Base-by-base conservation (phyloP, 92 coral and sea anemone species). In the Palythoa grandiflora region DNA sequence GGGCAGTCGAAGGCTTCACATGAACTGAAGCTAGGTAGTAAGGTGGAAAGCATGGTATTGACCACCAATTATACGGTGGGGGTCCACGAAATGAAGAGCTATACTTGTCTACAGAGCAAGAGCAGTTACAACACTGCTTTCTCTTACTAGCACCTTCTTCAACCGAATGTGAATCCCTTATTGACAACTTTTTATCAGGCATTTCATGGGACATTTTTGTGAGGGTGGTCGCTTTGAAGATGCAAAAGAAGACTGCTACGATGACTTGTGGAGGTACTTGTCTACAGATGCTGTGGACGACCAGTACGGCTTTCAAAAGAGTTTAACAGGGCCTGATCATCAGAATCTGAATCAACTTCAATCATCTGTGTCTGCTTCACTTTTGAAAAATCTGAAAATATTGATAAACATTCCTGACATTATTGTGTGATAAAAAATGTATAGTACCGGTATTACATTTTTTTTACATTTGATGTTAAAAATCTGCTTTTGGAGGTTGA, bases 21-120 rank as follows among this genome's bases (percentile, higher is more conserved):
- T 57, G 65, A 57, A 1, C 65, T 57, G 65, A 4, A 1, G 65
- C 65, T 57, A 1, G 65, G 65, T 57, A 57, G 65, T 57, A 57
- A 57, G 65, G 65, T 57, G 65, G 65, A 57, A 57, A 57, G 65
- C 65, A 57, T 57, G 65, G 65, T 4, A 57, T 57, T 57, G 65
- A 57, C 65, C 65, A 57, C 65, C 65, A 57, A 57, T 57, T 57
- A 57, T 57, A 57, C 65, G 65, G 65, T 57, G 65, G 65, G 65
- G 65, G 65, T 57, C 65, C 65, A 57, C 2, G 65, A 57, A 57
- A 4, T 57, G 65, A 57, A 57, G 65, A 1, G 65, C 65, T 57
- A 57, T 4, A 4, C 16, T 57, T 57, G 65, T 57, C 65, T 57
- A 57, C 65, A 57, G 65, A 57, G 65, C 65, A 57, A 57, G 65